phyloP scores from a whole-genome alignment of 2,888 invertebrate genomes.

The Cosmia trapezina region DNA sequence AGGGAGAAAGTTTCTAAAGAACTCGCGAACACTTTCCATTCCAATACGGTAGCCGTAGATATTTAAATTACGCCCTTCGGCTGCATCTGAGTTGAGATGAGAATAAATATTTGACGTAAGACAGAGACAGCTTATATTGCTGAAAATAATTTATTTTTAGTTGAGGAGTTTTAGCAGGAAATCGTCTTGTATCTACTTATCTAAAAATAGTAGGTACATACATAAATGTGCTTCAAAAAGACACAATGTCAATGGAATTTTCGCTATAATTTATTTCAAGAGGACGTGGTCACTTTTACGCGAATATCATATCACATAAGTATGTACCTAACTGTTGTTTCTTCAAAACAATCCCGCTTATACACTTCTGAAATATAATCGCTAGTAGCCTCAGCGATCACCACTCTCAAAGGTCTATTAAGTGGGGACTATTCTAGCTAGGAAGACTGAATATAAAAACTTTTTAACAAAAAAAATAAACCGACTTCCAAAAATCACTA shows the following conservation, averaged over 20 bases:
- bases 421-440: too few relatives aligned
- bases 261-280: background rate
- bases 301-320: too few relatives aligned
- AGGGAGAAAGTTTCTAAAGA: constrained; percentile 70
- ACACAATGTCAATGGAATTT: background rate
- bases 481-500: too few relatives aligned
- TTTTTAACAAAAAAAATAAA: too few relatives aligned
- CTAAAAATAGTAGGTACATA: background rate
- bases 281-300: background rate
- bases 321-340: background rate
- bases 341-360: too few relatives aligned
- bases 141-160: background rate
- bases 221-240: background rate
- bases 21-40: constrained; percentile 63
- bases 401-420: too few relatives aligned
- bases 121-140: background rate
- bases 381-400: too few relatives aligned
- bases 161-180: background rate
- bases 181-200: background rate
- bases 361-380: too few relatives aligned
- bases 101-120: background rate
- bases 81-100: background rate
- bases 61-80: constrained; percentile 54
- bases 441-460: too few relatives aligned
- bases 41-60: constrained; percentile 42